These are phyloP conservation scores for Palythoa caribaeorum DNA, from an alignment of 92 coral and sea anemone genomes.

Conservation along the genomic window DNA sequence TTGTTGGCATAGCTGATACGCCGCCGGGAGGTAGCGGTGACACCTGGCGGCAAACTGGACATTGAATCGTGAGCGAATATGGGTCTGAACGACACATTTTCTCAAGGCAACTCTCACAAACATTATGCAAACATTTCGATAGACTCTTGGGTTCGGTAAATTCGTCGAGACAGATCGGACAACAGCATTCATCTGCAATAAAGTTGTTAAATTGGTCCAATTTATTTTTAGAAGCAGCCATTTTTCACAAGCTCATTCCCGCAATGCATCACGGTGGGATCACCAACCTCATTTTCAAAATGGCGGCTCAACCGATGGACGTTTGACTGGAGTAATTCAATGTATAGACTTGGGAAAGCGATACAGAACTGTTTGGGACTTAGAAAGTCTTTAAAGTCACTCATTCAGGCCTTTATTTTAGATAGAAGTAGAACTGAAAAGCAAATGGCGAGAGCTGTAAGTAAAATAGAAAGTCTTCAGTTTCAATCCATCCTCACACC, in stretches of 20 bases:
- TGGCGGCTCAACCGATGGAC: background rate
- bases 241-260: background rate
- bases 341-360: slow-evolving; percentile 23
- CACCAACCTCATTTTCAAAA: slow-evolving; percentile 8
- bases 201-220: slow-evolving; percentile 32
- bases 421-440: background rate
- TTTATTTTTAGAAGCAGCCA: slow-evolving; percentile 26
- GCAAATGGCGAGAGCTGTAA: slow-evolving; percentile 60
- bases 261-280: background rate
- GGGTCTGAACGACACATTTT: slow-evolving; percentile 47
- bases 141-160: slow-evolving; percentile 41
- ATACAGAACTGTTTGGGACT: background rate
- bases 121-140: slow-evolving; percentile 35
- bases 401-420: background rate
- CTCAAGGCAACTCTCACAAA: slow-evolving; percentile 30
- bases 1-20: slow-evolving; percentile 36
- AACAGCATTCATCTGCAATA: slow-evolving; percentile 44
- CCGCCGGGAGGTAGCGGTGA: slow-evolving; percentile 29
- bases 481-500: slow-evolving; percentile 84
- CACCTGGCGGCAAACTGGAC: slow-evolving; percentile 38
- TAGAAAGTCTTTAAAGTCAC: background rate
- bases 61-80: slow-evolving; percentile 21
- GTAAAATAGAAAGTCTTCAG: slow-evolving; percentile 69
- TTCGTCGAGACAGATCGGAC: slow-evolving; percentile 44
- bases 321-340: background rate